phyloP scores from a whole-genome alignment of 92 coral and sea anemone genomes.

The Paragorgia papillata region DNA sequence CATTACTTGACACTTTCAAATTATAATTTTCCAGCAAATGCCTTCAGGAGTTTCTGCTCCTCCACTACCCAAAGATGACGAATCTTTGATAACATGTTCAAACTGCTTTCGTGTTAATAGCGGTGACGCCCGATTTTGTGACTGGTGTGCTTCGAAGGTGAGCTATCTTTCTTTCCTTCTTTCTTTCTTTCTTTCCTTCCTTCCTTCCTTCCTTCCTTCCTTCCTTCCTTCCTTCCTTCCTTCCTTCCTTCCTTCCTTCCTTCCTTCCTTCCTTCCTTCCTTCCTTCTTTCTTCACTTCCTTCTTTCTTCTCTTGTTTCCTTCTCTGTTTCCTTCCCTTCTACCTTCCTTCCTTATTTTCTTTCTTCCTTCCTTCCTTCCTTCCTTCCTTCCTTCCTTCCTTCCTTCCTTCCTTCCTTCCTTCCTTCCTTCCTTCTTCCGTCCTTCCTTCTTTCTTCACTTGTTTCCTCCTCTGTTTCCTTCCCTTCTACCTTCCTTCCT shows the following conservation, averaged over 20 bases:
- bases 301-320: neutral
- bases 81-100: slow-evolving; percentile 85
- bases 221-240: neutral
- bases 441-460: neutral
- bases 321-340: neutral
- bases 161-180: neutral
- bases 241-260: neutral
- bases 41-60: slow-evolving; percentile 82
- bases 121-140: slow-evolving; percentile 95
- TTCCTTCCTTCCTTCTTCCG: too few species aligned
- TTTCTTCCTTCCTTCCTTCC: neutral
- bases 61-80: slow-evolving; percentile 86
- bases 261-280: neutral
- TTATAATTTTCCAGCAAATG: slow-evolving; percentile 51
- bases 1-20: neutral
- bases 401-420: neutral
- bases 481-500: neutral
- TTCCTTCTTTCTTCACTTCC: neutral
- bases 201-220: neutral
- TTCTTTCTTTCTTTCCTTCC: neutral
- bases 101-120: slow-evolving; percentile 94
- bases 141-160: slow-evolving; percentile 94
- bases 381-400: neutral
- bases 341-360: neutral
- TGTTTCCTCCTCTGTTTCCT: neutral